phyloP scores from a whole-genome alignment of 2,113 vertebrate species.

The Brevimyrus niger region DNA sequence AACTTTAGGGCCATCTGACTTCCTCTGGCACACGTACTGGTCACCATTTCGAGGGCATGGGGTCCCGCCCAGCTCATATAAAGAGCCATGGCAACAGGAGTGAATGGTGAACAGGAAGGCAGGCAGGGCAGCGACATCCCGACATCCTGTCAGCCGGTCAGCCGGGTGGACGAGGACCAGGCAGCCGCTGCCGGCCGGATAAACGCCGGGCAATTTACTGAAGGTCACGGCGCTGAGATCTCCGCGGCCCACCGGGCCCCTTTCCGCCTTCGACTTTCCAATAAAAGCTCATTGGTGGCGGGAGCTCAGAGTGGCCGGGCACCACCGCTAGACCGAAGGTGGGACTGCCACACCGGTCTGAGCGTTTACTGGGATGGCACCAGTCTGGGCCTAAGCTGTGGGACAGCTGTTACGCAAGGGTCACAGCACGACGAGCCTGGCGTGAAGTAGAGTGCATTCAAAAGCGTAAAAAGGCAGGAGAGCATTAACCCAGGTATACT shows the following conservation, averaged over 20 bases:
- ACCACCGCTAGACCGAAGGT: not conserved
- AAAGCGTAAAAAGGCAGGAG: not conserved
- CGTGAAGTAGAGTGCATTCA: not conserved
- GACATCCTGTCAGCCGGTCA: not conserved
- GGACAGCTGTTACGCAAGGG: not conserved
- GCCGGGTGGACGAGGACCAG: not conserved
- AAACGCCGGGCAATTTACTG: not conserved
- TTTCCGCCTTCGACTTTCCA: not conserved
- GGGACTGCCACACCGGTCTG: not conserved
- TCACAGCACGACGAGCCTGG: not conserved
- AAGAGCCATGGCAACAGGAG: not conserved
- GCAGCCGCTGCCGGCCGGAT: not conserved
- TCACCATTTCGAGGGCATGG: not conserved
- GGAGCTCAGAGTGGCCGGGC: no score
- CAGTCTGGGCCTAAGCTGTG: not conserved
- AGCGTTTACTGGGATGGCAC: not conserved
- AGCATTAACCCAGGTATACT: not conserved
- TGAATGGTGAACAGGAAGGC: not conserved
- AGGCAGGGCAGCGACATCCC: not conserved
- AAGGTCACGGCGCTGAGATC: not conserved
- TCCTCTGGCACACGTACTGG: not conserved
- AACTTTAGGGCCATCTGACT: not conserved
- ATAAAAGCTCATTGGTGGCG: not conserved
- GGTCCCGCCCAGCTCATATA: not conserved
- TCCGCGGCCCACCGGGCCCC: no score